A percentile compares a stretch with the other conserved stretches of the same genome.
Evolutionary conservation across 2,113 vertebrate genomes (phyloP).

Genomic region (Pionites leucogaster): DNA sequence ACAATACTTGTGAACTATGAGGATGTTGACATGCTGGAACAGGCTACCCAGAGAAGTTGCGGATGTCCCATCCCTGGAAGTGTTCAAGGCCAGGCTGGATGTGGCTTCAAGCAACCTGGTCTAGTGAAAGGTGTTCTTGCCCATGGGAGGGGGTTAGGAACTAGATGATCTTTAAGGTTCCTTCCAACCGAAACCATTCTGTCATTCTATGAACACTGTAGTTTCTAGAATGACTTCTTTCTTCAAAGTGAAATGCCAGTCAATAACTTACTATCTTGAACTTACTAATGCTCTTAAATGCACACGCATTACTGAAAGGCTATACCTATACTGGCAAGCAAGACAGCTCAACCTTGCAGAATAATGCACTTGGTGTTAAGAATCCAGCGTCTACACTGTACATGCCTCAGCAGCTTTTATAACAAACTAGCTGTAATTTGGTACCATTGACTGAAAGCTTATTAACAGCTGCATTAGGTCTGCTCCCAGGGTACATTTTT

Average conservation of each 20-base stretch:
- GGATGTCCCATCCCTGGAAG: neutral
- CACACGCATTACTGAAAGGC: neutral
- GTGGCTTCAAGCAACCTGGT: neutral
- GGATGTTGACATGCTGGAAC: no score
- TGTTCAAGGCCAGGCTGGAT: neutral
- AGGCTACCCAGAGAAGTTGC: neutral
- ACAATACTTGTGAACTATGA: no score
- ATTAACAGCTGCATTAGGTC: neutral
- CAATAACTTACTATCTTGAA: neutral
- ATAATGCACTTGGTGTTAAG: neutral
- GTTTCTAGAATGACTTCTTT: neutral
- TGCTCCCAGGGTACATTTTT: neutral
- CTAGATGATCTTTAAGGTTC: neutral
- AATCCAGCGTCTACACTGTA: neutral
- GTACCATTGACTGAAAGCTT: neutral
- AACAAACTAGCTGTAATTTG: neutral
- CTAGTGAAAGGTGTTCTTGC: neutral
- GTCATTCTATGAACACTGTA: neutral
- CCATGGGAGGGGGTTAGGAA: neutral
- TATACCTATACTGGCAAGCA: neutral
- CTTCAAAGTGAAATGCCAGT: neutral
- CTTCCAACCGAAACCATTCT: neutral
- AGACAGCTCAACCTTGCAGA: neutral
- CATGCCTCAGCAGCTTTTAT: neutral
- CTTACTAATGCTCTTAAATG: neutral